Evolutionary conservation across 1,140 invertebrate genomes (phyloP), one percentile per base, ranked within the genome.

Genomic region (Diachasma alloeum): DNA sequence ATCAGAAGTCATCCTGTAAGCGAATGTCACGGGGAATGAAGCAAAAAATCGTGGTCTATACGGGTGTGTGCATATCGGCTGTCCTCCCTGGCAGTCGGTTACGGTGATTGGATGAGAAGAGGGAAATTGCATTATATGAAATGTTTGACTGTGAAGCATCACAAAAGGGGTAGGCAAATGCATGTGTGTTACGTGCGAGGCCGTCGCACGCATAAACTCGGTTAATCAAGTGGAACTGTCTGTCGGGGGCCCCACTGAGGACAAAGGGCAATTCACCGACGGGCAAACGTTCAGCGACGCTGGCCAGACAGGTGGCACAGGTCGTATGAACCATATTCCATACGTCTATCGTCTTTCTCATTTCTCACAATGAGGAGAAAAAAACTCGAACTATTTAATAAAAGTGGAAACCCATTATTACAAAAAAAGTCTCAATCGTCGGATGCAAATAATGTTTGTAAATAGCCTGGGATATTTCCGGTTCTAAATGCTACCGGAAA

Each of bases 221-320:
- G 84, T 87, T 87, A 87, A 88, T 88, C 86, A 88, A 87, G 81
- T 83, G 86, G 86, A 87, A 87, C 86, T 87, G 84, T 85, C 83
- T 81, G 84, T 78, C 80, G 78, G 48, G 78, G 74, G 78, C 48
- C 79, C 72, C 72, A 69, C 77, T 13, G 66, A 63, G 48, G 79
- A 79, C 79, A 81, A 81, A 82, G 80, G 46, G 71, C 22, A 39
- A 74, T 37, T 74, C 36, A 66, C 26, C 53, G 72, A 72, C 31
- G 26, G 36, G 22, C 56, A 66, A 53, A 72, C 46, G 70, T 72
- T 37, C 72, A 13, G 48, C 71, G 19, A 56, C 13, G 31, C 31
- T 31, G 31, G 36, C 36, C 22, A 68, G 72, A 74, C 72, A 74
- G 72, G 72, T 74, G 72, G 73, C 63, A 67, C 63, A 15, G n/a